phyloP scores from a whole-genome alignment of 2,113 vertebrate species.

The Romanogobio albipinnatus region DNA sequence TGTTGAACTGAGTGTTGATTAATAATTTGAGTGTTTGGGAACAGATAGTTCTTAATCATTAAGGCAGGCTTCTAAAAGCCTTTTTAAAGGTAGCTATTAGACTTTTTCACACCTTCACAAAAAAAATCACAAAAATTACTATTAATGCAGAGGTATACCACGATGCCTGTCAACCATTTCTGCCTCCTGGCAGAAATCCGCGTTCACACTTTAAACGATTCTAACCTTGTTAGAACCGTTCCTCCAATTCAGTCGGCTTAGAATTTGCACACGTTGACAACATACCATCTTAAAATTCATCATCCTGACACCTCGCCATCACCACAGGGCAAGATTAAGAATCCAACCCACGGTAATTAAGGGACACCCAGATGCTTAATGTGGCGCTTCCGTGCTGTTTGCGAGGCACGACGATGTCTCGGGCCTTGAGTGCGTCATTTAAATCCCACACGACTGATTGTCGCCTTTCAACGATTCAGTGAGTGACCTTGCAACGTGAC shows the following conservation, averaged over 20 bases:
- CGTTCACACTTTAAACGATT: conserved; percentile 92
- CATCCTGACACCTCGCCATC: conserved; percentile 86
- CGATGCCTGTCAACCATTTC: conserved; percentile 85
- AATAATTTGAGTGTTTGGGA: background rate
- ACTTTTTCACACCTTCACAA: conserved; percentile 85
- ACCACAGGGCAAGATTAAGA: conserved; percentile 85
- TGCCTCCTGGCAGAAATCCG: conserved; percentile 89
- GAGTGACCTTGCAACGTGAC: conserved; percentile 33
- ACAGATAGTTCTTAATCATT: background rate
- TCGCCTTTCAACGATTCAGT: conserved; percentile 14
- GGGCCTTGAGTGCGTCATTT: conserved; percentile 18
- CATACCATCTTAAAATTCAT: conserved; percentile 90
- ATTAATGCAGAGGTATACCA: conserved; percentile 86
- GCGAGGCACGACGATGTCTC: conserved; percentile 32
- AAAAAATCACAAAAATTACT: conserved; percentile 80
- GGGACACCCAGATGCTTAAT: conserved; percentile 83
- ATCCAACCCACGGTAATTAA: conserved; percentile 85
- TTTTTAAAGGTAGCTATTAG: conserved; percentile 71
- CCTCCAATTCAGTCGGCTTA: conserved; percentile 82
- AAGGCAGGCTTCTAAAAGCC: background rate
- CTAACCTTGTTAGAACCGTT: conserved; percentile 88
- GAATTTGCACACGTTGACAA: conserved; percentile 85
- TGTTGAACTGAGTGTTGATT: conserved; percentile 1
- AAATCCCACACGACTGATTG: conserved; percentile 36
- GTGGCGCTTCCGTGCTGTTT: conserved; percentile 56